Conservation (phyloP, 2,797 vertebrate genomes). For the Alcedo quadribrachys region DNA sequence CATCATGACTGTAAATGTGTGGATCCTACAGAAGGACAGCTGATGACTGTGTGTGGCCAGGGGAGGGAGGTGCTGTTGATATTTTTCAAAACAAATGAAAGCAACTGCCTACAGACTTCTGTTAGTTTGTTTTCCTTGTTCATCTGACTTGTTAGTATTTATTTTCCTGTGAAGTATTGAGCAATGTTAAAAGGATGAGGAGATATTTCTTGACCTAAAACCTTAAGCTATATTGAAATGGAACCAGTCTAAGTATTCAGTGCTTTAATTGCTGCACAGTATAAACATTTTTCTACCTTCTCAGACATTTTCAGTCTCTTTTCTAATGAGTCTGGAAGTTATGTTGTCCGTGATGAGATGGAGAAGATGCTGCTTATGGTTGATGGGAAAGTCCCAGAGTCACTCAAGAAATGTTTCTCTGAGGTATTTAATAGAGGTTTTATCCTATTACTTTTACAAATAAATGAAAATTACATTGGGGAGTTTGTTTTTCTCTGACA, state of each 20-base stretch:
- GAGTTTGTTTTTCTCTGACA: background rate
- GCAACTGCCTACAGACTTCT: slow-evolving; percentile 25
- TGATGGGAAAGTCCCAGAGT: slow-evolving; percentile 92
- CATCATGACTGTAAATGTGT: background rate
- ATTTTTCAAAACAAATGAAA: slow-evolving; percentile 10
- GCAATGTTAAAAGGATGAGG: background rate
- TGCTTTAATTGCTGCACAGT: background rate
- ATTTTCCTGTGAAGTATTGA: background rate
- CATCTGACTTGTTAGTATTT: background rate
- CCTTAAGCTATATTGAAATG: background rate
- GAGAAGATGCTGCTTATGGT: slow-evolving; percentile 91
- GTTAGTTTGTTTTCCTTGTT: slow-evolving; percentile 44
- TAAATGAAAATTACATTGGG: background rate
- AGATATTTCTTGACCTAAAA: background rate
- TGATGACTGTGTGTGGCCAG: background rate
- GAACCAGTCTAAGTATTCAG: background rate
- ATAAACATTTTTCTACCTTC: background rate
- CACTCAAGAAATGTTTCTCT: slow-evolving; percentile 92
- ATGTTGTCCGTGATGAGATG: slow-evolving; percentile 93
- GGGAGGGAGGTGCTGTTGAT: background rate
- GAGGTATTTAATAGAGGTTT: slow-evolving; percentile 82
- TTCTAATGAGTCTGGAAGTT: slow-evolving; percentile 92
- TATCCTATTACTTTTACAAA: background rate
- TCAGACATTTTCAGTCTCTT: slow-evolving; percentile 99
- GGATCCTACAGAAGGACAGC: background rate